These are phyloP conservation scores for Euproctis similis DNA, from an alignment of 2,888 invertebrate genomes.

Conservation along the genomic window DNA sequence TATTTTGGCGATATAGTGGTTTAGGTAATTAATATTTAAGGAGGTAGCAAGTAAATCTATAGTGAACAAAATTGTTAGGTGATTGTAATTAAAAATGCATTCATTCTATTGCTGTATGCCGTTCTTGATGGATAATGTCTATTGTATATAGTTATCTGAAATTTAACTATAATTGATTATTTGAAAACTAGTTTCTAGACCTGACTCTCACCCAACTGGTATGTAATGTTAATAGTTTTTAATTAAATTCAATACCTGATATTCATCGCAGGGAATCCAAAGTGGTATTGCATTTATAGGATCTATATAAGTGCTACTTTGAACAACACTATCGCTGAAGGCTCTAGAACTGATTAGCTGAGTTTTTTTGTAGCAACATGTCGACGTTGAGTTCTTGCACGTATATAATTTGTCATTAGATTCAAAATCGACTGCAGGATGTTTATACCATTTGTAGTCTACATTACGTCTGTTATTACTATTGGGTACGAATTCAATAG, in stretches of 20 bases:
- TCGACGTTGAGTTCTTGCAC: slow-evolving; percentile 8
- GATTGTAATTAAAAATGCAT: too few species aligned
- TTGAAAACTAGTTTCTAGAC: neutral
- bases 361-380: slow-evolving; percentile 20
- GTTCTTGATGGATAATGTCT: neutral
- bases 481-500: too few species aligned
- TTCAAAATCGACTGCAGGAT: slow-evolving; percentile 6
- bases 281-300: slow-evolving; percentile 19
- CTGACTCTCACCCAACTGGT: neutral
- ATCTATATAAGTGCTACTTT: slow-evolving; percentile 22
- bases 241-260: slow-evolving; percentile 10
- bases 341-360: slow-evolving; percentile 22
- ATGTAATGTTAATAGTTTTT: neutral
- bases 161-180: neutral
- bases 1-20: too few species aligned
- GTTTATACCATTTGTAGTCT: slow-evolving; percentile 10
- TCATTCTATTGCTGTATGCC: neutral
- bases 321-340: slow-evolving; percentile 16
- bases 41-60: too few species aligned
- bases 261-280: slow-evolving; percentile 15
- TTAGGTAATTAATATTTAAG: too few species aligned
- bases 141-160: too few species aligned
- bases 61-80: too few species aligned
- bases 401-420: slow-evolving; percentile 7
- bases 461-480: slow-evolving; percentile 1